Evolutionary conservation across 2,797 vertebrate species (phyloP).

Genomic region (Aulostomus chinensis): DNA sequence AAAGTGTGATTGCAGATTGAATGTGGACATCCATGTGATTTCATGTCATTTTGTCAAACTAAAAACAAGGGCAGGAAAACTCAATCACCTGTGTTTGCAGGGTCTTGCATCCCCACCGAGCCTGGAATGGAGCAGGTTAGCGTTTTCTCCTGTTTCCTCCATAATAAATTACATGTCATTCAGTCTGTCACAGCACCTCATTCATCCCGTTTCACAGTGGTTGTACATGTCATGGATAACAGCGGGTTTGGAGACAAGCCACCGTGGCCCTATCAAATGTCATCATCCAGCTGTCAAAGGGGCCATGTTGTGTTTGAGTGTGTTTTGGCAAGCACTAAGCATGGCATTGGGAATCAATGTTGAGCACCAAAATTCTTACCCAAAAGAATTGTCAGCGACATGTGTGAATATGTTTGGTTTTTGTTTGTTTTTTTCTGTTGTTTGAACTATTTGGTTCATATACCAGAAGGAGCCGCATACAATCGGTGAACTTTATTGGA

Average conservation of each 20-base stretch:
- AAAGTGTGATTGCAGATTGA: slow-evolving; percentile 58
- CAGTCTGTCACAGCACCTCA: not conserved
- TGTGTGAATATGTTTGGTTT: not conserved
- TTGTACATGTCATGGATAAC: slow-evolving; percentile 12
- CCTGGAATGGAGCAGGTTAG: slow-evolving; percentile 7
- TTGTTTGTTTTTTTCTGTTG: slow-evolving; percentile 7
- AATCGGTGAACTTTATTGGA: slow-evolving; percentile 21
- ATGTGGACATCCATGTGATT: slow-evolving; percentile 54
- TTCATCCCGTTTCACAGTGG: slow-evolving; percentile 14
- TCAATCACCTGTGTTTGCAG: slow-evolving; percentile 15
- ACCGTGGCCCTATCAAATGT: slow-evolving; percentile 26
- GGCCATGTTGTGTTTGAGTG: not conserved
- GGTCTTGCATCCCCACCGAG: not conserved
- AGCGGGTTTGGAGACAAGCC: slow-evolving; percentile 7
- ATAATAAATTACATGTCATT: slow-evolving; percentile 12
- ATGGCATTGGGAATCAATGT: not conserved
- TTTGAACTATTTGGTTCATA: slow-evolving; percentile 9
- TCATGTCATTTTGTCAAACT: slow-evolving; percentile 44
- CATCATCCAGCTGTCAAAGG: slow-evolving; percentile 17
- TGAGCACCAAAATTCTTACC: slow-evolving; percentile 7
- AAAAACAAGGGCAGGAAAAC: slow-evolving; percentile 27
- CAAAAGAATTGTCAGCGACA: slow-evolving; percentile 29
- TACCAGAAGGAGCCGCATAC: slow-evolving; percentile 3
- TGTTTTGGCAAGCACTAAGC: not conserved
- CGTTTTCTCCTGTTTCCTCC: slow-evolving; percentile 1